phyloP scores from a whole-genome alignment of 2,888 invertebrate species.

The Cosmia trapezina region DNA sequence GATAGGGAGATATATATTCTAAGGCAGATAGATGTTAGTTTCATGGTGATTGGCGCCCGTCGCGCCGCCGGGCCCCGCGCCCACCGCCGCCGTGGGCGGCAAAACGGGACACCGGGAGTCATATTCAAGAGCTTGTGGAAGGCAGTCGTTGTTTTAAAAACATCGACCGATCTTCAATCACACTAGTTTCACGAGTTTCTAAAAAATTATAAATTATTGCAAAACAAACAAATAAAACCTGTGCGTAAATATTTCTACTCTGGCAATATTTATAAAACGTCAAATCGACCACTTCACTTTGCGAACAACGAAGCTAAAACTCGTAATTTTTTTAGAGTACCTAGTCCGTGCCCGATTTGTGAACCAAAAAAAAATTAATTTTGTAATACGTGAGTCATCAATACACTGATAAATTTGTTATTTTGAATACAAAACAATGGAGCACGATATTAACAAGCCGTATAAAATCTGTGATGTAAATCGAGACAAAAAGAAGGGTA shows the following conservation, averaged over 20 bases:
- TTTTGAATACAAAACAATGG: conserved; percentile 81
- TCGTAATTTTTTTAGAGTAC: conserved; percentile 26
- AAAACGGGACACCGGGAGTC: conserved; percentile 68
- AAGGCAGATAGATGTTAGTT: conserved; percentile 9
- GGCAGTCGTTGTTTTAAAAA: conserved; percentile 69
- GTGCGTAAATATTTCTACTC: conserved; percentile 51
- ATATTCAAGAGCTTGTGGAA: conserved; percentile 73
- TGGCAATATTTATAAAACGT: conserved; percentile 64
- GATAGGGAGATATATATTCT: not conserved
- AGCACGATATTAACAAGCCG: conserved; percentile 91
- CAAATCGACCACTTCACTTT: conserved; percentile 57
- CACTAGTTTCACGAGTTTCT: conserved; percentile 4
- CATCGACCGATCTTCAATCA: conserved; percentile 9
- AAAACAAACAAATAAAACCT: conserved; percentile 18
- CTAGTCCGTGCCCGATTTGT: conserved; percentile 16
- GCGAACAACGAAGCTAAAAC: conserved; percentile 27
- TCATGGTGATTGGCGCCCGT: conserved; percentile 23
- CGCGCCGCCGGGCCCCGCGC: conserved; percentile 14
- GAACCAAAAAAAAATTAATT: conserved; percentile 13
- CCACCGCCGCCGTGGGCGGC: conserved; percentile 29
- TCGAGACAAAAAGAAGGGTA: conserved; percentile 95
- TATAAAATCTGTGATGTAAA: conserved; percentile 95
- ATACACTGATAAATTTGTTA: conserved; percentile 8
- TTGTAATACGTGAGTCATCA: conserved; percentile 15
- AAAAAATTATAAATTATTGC: not conserved